A percentile compares a stretch with the other conserved stretches of the same genome.
phyloP scores from a whole-genome alignment of 2,888 invertebrate genomes.

The Dilophus febrilis region DNA sequence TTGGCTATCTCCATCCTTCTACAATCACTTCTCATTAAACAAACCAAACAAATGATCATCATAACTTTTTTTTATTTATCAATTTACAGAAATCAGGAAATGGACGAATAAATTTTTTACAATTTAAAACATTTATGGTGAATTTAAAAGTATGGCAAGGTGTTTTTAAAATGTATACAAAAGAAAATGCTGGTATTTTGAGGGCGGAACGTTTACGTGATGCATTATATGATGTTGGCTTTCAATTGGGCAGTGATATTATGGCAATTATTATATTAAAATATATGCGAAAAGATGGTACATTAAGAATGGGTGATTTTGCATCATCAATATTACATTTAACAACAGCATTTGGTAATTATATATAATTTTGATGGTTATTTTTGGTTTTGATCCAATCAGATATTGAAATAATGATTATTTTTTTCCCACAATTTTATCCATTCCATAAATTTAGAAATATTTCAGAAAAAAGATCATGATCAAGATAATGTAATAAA shows the following conservation, averaged over 20 bases:
- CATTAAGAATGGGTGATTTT: slow-evolving; percentile 79
- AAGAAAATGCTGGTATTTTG: slow-evolving; percentile 78
- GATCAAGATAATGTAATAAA: slow-evolving; percentile 66
- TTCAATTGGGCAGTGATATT: slow-evolving; percentile 69
- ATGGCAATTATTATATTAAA: slow-evolving; percentile 65
- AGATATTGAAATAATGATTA: neutral
- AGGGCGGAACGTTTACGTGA: slow-evolving; percentile 72
- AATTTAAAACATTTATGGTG: slow-evolving; percentile 83
- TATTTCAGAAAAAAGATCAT: slow-evolving; percentile 62
- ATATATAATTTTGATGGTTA: neutral
- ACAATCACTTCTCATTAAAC: slow-evolving; percentile 19
- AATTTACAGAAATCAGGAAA: slow-evolving; percentile 47
- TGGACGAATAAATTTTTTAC: slow-evolving; percentile 64
- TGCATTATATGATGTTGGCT: slow-evolving; percentile 73
- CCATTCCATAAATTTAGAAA: slow-evolving; percentile 34
- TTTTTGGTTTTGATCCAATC: neutral
- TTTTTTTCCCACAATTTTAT: slow-evolving; percentile 6
- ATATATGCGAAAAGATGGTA: slow-evolving; percentile 86
- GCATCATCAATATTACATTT: slow-evolving; percentile 78
- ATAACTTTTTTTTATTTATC: slow-evolving; percentile 14
- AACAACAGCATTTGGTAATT: slow-evolving; percentile 67
- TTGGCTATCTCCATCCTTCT: no score
- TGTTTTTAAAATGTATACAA: slow-evolving; percentile 75
- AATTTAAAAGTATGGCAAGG: slow-evolving; percentile 83
- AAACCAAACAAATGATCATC: no score